Conservation (phyloP, 2,888 invertebrate species). For the Caenorhabditis sinica region DNA sequence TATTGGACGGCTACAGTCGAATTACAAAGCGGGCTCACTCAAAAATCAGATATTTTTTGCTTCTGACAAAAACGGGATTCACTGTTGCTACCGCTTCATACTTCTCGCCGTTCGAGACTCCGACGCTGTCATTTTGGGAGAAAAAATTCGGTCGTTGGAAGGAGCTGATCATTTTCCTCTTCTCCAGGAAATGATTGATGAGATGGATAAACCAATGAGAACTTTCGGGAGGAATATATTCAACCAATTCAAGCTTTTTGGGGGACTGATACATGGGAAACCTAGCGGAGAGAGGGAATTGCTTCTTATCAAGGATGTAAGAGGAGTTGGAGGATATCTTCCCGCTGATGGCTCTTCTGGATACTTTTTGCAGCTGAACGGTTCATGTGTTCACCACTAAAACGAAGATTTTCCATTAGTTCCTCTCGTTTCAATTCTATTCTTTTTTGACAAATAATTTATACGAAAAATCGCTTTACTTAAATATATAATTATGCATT, state of each 20-base stretch:
- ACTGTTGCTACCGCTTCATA: neutral
- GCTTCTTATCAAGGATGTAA: neutral
- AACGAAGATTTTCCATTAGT: no score
- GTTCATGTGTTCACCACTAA: neutral
- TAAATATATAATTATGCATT: no score
- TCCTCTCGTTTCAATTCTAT: no score
- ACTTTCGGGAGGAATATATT: neutral
- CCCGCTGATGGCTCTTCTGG: neutral
- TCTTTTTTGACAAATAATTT: no score
- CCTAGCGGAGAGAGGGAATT: neutral
- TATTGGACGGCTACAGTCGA: neutral
- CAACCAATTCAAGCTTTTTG: neutral
- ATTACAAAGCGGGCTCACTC: neutral
- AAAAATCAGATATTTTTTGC: neutral
- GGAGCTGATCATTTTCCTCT: neutral
- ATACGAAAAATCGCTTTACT: no score
- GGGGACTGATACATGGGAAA: neutral
- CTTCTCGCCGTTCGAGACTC: neutral
- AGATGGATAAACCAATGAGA: neutral
- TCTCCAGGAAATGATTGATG: neutral
- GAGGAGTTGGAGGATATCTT: neutral
- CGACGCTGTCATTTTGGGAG: neutral
- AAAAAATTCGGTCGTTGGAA: neutral
- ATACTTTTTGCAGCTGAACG: conserved; percentile 9
- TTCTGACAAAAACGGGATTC: neutral